Evolutionary conservation across 35 echinoderm and acorn worm species (phyloP), one percentile per base, ranked within the genome.

Genomic region (Apostichopus japonicus): DNA sequence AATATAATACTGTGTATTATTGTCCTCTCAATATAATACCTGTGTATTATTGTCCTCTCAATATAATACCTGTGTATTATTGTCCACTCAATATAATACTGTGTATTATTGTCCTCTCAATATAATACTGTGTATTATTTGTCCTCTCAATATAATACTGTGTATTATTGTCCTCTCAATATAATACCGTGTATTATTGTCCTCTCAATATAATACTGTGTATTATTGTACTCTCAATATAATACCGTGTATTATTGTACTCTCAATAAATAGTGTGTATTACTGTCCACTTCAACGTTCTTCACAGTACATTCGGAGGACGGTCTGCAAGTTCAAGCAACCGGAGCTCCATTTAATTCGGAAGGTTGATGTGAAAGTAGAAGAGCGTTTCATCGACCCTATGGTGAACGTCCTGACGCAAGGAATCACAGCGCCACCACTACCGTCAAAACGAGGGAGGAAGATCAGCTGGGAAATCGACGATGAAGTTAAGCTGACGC

Each of bases 261-360:
- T 9, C 17, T 67, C 11, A 67, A 14, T 10, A 15, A 4, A 67
- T 33, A 33, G 2, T 33, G 27, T 33, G 9, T 19, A 67, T 67
- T 65, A 21, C 1, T 75, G 16, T 75, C 71, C n/a, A 5, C 71
- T 73, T 23, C 71, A 75, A 75, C 19, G 15, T 62, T n/a, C n/a
- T 72, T 75, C 19, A 80, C 93, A 99, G 97, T 95, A 96, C 90
- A 96, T 99, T 67, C 92, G 97, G 67, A 94, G 90, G 78, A 81
- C 92, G 5, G 78, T 96, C 1, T 91, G 82, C 21, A 96, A 93
- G 72, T 79, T 80, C 22, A 23, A 88, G 19, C 91, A 91, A 23
- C 97, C 97, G n/a, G 93, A 96, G 59, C 89, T 99, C 2, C 78
- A 96, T 10, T 84, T 99, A 4, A 81, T 99, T 3, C 91, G 95